These are phyloP conservation scores for Kryptopterus vitreolus DNA, from an alignment of 2,797 vertebrate species.

Conservation along the genomic window DNA sequence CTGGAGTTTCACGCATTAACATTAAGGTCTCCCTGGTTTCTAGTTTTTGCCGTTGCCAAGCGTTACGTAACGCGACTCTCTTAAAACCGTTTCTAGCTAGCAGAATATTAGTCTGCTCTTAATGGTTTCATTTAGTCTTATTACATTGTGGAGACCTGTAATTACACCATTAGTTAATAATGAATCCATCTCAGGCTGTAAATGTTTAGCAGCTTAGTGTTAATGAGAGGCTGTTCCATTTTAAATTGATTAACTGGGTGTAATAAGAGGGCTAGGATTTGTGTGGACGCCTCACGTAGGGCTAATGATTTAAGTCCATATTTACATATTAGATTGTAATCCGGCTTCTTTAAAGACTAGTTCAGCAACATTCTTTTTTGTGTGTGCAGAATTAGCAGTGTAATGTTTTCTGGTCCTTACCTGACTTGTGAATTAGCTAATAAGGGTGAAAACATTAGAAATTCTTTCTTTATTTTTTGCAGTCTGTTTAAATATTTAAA, in stretches of 20 bases:
- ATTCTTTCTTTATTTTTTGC: too few relatives aligned
- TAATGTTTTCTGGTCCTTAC: background rate
- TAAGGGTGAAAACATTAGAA: background rate
- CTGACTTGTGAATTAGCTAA: background rate
- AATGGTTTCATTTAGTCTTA: conserved; percentile 44
- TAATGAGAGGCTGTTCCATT: conserved; percentile 38
- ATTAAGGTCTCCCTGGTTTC: background rate
- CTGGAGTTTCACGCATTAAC: too few relatives aligned
- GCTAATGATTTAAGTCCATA: background rate
- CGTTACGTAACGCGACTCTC: background rate
- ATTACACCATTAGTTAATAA: conserved; percentile 48
- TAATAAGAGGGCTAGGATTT: conserved; percentile 34
- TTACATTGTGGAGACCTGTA: conserved; percentile 38
- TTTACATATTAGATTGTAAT: background rate
- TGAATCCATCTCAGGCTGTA: conserved; percentile 36
- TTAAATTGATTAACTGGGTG: conserved; percentile 41
- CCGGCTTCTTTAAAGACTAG: background rate
- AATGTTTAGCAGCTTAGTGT: conserved; percentile 37
- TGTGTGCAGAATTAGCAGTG: conserved; percentile 14
- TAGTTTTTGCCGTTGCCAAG: conserved; percentile 9
- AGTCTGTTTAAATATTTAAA: background rate
- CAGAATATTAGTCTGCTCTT: conserved; percentile 43
- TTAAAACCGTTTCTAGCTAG: background rate
- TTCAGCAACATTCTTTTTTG: conserved; percentile 13
- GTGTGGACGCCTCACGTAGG: conserved; percentile 24